phyloP scores from a whole-genome alignment of 30 jellyfish, hydroid and myxozoan species.

The Aurelia coerulea region DNA sequence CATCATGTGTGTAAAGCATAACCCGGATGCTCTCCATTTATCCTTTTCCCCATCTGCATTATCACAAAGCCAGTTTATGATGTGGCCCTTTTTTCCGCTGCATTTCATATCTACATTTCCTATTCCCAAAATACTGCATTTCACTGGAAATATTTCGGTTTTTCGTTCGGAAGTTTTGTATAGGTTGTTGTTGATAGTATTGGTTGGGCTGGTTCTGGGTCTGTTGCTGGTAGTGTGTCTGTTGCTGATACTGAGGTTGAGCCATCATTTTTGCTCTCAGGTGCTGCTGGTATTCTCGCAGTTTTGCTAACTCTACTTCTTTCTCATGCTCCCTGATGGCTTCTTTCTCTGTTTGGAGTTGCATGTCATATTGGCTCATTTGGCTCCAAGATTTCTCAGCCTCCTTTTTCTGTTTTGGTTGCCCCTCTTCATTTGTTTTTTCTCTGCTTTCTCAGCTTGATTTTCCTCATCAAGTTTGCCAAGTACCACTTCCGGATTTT shows the following conservation, averaged over 20 bases:
- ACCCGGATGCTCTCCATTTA: not conserved
- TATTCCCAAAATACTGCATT: conserved; percentile 4
- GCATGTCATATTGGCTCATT: no score
- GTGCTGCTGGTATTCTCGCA: conserved; percentile 8
- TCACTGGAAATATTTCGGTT: conserved; percentile 3
- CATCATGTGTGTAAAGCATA: conserved; percentile 21
- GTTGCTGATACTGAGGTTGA: conserved; percentile 13
- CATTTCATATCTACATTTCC: not conserved
- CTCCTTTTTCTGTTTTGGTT: no score
- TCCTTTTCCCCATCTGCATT: not conserved
- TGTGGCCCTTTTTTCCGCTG: no score
- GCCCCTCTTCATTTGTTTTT: no score
- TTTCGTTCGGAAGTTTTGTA: conserved; percentile 1
- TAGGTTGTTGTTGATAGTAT: conserved; percentile 9
- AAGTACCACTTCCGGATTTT: conserved; percentile 5
- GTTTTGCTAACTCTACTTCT: no score
- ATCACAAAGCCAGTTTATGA: no score
- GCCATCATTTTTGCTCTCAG: conserved; percentile 9
- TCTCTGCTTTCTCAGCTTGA: conserved; percentile 5
- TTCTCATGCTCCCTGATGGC: no score
- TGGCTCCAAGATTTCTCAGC: no score
- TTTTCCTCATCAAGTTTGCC: conserved; percentile 20
- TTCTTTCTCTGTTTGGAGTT: no score
- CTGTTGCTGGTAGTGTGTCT: conserved; percentile 14
- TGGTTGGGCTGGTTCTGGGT: conserved; percentile 29